phyloP scores from a whole-genome alignment of 1,140 invertebrate species.

The Octopus sinensis region DNA sequence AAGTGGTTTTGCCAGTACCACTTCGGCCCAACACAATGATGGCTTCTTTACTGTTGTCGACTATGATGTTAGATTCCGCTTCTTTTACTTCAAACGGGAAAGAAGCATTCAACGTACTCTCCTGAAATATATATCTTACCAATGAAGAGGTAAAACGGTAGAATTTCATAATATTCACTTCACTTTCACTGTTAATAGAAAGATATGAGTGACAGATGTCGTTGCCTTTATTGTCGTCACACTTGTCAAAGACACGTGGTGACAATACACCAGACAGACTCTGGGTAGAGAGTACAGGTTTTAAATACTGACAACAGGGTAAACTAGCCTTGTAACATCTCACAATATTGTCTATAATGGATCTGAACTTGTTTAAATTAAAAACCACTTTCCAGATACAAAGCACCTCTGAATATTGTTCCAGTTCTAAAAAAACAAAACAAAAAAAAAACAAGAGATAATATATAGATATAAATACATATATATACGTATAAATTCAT shows the following conservation, averaged over 20 bases:
- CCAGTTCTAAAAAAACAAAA: too few relatives aligned
- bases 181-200: too few relatives aligned
- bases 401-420: slow-evolving; percentile 49
- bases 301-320: too few relatives aligned
- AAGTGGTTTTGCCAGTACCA: slow-evolving; percentile 53
- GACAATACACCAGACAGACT: too few relatives aligned
- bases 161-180: slow-evolving; percentile 35
- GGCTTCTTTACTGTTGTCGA: slow-evolving; percentile 38
- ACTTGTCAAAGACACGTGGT: too few relatives aligned
- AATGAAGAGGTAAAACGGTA: slow-evolving; percentile 49
- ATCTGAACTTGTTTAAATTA: slow-evolving; percentile 37
- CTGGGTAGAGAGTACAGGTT: too few relatives aligned
- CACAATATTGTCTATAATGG: slow-evolving; percentile 34
- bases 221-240: too few relatives aligned
- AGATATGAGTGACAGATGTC: too few relatives aligned
- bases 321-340: slow-evolving; percentile 35
- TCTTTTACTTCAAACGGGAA: slow-evolving; percentile 53
- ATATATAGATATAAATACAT: too few relatives aligned
- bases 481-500: too few relatives aligned
- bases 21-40: slow-evolving; percentile 49
- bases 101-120: slow-evolving; percentile 43
- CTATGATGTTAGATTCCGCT: slow-evolving; percentile 50
- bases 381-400: slow-evolving; percentile 51
- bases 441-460: too few relatives aligned
- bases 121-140: slow-evolving; percentile 38